Conservation (phyloP, 2,888 invertebrate species). For the Eupithecia exiguata region DNA sequence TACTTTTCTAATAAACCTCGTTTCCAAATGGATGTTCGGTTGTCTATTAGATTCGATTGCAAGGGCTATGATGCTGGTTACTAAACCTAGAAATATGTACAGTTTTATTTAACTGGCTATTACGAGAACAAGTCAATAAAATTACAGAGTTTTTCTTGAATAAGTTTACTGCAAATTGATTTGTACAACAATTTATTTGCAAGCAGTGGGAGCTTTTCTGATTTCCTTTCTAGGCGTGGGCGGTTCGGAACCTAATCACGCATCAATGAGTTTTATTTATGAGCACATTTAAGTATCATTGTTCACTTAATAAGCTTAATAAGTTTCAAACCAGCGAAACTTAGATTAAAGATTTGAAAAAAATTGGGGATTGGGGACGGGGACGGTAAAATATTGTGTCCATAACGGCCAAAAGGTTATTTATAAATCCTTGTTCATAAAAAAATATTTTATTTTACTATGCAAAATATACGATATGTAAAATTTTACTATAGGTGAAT, state of each 20-base stretch:
- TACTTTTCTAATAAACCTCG: slow-evolving; percentile 4
- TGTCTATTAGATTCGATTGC: not conserved
- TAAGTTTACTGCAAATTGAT: slow-evolving; percentile 6
- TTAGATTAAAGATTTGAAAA: not conserved
- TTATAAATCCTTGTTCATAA: not conserved
- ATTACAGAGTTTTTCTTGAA: not conserved
- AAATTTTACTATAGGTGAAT: not conserved
- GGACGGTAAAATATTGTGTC: not conserved
- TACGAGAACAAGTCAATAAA: not conserved
- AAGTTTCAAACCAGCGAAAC: no score
- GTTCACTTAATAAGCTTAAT: not conserved
- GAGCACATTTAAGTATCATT: not conserved
- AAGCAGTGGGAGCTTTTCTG: not conserved
- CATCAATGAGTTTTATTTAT: slow-evolving; percentile 1
- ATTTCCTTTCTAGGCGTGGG: not conserved
- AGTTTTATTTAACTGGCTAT: not conserved
- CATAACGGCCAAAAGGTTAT: not conserved
- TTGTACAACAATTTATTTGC: not conserved
- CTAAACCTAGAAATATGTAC: slow-evolving; percentile 3
- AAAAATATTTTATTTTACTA: not conserved
- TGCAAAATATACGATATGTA: not conserved
- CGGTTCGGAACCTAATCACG: not conserved
- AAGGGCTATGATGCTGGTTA: not conserved
- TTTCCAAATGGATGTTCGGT: not conserved
- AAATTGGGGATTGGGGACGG: not conserved